A percentile compares a stretch with the other conserved stretches of the same genome.
These are phyloP conservation scores for Protomyctophum bolini DNA, from an alignment of 2,113 vertebrate species.

Conservation along the genomic window DNA sequence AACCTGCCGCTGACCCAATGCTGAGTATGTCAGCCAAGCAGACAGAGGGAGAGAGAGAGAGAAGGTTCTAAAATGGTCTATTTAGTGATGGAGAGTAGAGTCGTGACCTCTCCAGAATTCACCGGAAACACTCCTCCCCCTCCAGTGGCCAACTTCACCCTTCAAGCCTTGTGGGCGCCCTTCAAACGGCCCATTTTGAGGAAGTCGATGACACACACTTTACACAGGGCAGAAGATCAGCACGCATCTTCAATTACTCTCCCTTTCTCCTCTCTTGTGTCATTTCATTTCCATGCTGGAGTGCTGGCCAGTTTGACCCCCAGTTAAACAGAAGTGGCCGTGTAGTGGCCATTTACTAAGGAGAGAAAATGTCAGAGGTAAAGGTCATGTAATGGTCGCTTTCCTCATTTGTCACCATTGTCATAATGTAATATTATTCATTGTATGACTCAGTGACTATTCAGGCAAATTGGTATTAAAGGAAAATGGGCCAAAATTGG, in stretches of 20 bases:
- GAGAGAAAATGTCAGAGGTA: conserved; percentile 67
- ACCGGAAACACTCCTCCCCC: conserved; percentile 62
- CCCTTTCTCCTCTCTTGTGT: conserved; percentile 55
- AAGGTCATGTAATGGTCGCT: conserved; percentile 38
- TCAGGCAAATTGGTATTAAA: conserved; percentile 1
- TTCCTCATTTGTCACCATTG: conserved; percentile 28
- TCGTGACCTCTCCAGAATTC: conserved; percentile 42
- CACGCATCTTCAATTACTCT: conserved; percentile 72
- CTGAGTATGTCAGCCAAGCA: conserved; percentile 32
- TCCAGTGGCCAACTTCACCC: conserved; percentile 65
- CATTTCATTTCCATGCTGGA: conserved; percentile 70
- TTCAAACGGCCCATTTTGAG: conserved; percentile 66
- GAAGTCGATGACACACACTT: conserved; percentile 87
- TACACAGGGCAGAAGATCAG: conserved; percentile 43
- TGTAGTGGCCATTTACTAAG: conserved; percentile 55
- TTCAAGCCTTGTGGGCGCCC: conserved; percentile 42
- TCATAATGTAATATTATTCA: conserved; percentile 8
- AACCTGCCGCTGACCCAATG: conserved; percentile 40
- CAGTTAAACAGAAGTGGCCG: conserved; percentile 71
- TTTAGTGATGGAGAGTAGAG: conserved; percentile 50
- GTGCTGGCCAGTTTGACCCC: conserved; percentile 75
- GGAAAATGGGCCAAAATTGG: background rate
- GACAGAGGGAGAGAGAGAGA: background rate
- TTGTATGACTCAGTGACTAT: conserved; percentile 20
- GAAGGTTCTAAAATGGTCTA: conserved; percentile 36